A percentile compares a stretch with the other conserved stretches of the same genome.
These are phyloP conservation scores for Hipparchia semele DNA, from an alignment of 2,888 invertebrate species.

Conservation along the genomic window DNA sequence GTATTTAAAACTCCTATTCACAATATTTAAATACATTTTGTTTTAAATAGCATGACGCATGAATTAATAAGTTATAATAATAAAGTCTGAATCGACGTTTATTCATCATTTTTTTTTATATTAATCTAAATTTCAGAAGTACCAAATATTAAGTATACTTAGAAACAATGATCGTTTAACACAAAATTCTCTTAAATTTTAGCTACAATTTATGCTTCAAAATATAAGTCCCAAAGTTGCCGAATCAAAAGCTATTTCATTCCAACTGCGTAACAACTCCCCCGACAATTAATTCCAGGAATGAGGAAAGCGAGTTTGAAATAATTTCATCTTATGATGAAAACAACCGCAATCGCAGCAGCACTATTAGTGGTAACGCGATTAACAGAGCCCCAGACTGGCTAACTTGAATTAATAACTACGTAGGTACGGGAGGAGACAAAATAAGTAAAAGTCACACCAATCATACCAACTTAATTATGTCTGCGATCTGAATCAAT, in stretches of 20 bases:
- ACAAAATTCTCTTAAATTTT: conserved; percentile 15
- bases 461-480: neutral
- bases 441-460: neutral
- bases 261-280: conserved; percentile 33
- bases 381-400: conserved; percentile 46
- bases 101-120: neutral
- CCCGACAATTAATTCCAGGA: conserved; percentile 37
- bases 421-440: neutral
- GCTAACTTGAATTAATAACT: conserved; percentile 39
- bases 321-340: conserved; percentile 45
- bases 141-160: neutral
- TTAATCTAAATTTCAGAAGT: no score
- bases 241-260: conserved; percentile 41
- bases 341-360: conserved; percentile 44
- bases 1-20: neutral
- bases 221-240: conserved; percentile 22
- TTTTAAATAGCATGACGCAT: neutral
- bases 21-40: conserved; percentile 8
- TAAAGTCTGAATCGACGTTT: neutral
- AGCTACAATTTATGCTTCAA: conserved; percentile 14
- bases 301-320: conserved; percentile 39
- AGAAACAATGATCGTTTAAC: neutral
- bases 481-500: neutral
- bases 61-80: neutral
- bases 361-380: conserved; percentile 42